Conservation (phyloP, 2,797 vertebrate genomes). For the Lacerta viridis region DNA sequence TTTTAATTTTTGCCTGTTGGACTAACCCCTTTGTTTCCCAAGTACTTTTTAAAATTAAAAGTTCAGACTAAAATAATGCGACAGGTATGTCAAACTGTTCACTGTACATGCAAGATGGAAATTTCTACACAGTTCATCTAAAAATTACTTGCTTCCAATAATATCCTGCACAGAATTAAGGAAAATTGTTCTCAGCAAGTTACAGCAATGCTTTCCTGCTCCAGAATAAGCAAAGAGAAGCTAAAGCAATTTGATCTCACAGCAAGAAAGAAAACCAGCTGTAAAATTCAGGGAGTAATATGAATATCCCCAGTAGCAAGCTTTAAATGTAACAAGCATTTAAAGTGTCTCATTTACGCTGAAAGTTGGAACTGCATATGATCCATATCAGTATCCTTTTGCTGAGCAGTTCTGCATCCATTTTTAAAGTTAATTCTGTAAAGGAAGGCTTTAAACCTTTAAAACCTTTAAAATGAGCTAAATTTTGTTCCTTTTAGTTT, state of each 20-base stretch:
- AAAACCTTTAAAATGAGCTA: conserved; percentile 15
- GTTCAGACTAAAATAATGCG: conserved; percentile 43
- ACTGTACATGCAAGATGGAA: conserved; percentile 38
- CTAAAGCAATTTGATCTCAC: conserved; percentile 70
- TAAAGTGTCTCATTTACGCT: conserved; percentile 41
- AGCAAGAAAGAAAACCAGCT: conserved; percentile 69
- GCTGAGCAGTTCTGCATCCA: conserved; percentile 58
- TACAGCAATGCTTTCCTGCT: conserved; percentile 63
- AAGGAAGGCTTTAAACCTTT: conserved; percentile 58
- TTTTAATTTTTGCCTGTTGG: background rate
- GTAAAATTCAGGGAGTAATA: conserved; percentile 42
- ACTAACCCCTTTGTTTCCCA: background rate
- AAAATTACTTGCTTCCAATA: conserved; percentile 57
- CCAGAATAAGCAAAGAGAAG: conserved; percentile 68
- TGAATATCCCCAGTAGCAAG: conserved; percentile 62
- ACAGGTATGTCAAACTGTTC: conserved; percentile 31
- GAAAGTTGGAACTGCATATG: conserved; percentile 51
- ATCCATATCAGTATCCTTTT: conserved; percentile 53
- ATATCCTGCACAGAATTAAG: conserved; percentile 64
- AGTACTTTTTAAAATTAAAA: conserved; percentile 50
- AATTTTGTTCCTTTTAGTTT: conserved; percentile 2
- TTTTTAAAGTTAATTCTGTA: conserved; percentile 61
- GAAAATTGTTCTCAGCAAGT: conserved; percentile 69
- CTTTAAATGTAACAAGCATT: conserved; percentile 60
- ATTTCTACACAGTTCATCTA: conserved; percentile 30